Conservation (phyloP, 2,113 vertebrate genomes). For the Terrapene triunguis region DNA sequence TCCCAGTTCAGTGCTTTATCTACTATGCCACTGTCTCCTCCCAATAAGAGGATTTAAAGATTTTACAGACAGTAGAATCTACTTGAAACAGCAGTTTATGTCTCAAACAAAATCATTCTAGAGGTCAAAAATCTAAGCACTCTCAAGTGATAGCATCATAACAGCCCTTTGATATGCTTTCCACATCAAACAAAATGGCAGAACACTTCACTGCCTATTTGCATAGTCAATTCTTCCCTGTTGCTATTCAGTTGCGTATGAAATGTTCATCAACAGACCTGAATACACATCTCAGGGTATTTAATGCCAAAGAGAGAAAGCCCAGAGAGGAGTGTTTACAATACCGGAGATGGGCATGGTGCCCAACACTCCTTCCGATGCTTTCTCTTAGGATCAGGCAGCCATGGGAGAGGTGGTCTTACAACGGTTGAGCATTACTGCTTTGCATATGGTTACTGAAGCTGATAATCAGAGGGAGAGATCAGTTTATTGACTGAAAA, state of each 20-base stretch:
- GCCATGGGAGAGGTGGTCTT: fast-evolving
- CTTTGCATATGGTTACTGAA: background rate
- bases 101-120: background rate
- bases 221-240: background rate
- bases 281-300: background rate
- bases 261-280: background rate
- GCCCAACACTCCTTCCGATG: background rate
- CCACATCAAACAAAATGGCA: background rate
- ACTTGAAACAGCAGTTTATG: background rate
- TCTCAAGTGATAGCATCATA: background rate
- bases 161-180: background rate
- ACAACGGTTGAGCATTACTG: fast-evolving
- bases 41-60: background rate
- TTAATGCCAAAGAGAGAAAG: fast-evolving
- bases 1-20: background rate
- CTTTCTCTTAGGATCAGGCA: background rate
- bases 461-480: background rate
- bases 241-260: background rate
- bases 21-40: background rate
- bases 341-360: background rate
- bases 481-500: background rate
- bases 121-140: background rate
- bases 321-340: background rate
- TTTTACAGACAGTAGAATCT: background rate
- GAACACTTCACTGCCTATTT: background rate